phyloP scores from a whole-genome alignment of 2,888 invertebrate genomes.

The Melolontha melolontha region DNA sequence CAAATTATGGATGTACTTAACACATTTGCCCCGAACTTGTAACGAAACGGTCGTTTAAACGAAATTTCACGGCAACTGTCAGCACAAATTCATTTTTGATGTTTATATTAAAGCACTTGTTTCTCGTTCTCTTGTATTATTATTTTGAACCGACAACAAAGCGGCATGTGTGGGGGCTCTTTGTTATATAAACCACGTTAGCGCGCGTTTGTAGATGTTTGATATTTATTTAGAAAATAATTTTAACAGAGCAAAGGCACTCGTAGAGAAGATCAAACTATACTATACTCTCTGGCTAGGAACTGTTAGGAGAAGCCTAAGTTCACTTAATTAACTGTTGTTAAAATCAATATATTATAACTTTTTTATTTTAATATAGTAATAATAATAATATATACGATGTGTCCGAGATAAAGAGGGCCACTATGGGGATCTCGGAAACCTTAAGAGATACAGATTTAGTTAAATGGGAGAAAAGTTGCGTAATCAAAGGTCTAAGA shows the following conservation, averaged over 20 bases:
- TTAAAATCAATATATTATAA: no score
- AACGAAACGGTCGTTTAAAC: slow-evolving; percentile 3
- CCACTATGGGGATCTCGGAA: no score
- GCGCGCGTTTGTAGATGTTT: neutral
- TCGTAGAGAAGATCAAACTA: no score
- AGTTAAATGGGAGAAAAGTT: no score
- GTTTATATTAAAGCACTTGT: slow-evolving; percentile 14
- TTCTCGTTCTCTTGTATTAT: neutral
- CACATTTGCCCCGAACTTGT: slow-evolving; percentile 4
- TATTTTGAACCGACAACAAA: slow-evolving; percentile 16
- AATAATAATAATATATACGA: no score
- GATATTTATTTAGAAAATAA: slow-evolving; percentile 7
- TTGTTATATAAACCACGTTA: neutral
- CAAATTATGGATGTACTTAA: slow-evolving; percentile 23
- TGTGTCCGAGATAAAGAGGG: no score
- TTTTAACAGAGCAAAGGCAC: neutral
- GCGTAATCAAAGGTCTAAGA: no score
- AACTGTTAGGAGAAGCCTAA: no score
- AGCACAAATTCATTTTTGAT: slow-evolving; percentile 17
- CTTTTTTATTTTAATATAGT: no score
- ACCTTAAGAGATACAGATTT: no score
- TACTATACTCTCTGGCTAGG: no score
- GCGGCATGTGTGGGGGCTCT: neutral
- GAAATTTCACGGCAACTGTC: slow-evolving; percentile 17
- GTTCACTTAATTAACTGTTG: no score